Base-by-base conservation (phyloP, 53 echinoderm and acorn worm species). In the Arbacia lixula region DNA sequence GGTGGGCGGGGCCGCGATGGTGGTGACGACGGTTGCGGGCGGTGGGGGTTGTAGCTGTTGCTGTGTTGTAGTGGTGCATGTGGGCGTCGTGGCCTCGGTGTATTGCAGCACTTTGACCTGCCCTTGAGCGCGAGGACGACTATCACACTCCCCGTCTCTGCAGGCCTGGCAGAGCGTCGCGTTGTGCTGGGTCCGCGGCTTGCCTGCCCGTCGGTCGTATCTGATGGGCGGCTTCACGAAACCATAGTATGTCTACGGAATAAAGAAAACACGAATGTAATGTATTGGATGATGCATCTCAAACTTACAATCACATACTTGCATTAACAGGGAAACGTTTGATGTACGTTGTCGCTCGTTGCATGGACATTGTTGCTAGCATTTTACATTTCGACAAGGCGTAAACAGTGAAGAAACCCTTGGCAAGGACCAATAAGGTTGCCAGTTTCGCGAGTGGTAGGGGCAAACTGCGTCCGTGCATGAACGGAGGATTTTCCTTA, bases 121-220 rank as follows among this genome's bases (percentile, higher is more conserved):
- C 5, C 79, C 79, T 41, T 36, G 79, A 28, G 38, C 79, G 1
- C 79, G 25, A 21, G 93, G 89, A 29, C 90, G 82, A 74, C 95
- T 92, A 83, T 94, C 94, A 41, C 97, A 97, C 72, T 97, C 97
- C 11, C 97, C 97, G 76, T 97, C 97, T 42, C 89, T 55, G 57
- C 97, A 97, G 20, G 97, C 97, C 53, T 97, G 97, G 69, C 97
- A 97, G 60, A 94, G 81, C 34, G 89, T 85, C 28, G 93, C 93
- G 72, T 94, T 97, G 87, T 97, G 97, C 53, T 94, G 97, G 9
- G 93, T 97, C 9, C 97, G 87, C 1, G 97, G 97, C 61, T 94
- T 93, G 12, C 97, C 97, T n/a, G 93, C 91, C 20, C 97, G 83
- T 12, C 97, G 94, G 36, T 97, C 97, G 54, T 93, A 89, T 12